A percentile compares a stretch with the other conserved stretches of the same genome.
phyloP scores from a whole-genome alignment of 2,113 vertebrate genomes.

The Arvicanthis niloticus region DNA sequence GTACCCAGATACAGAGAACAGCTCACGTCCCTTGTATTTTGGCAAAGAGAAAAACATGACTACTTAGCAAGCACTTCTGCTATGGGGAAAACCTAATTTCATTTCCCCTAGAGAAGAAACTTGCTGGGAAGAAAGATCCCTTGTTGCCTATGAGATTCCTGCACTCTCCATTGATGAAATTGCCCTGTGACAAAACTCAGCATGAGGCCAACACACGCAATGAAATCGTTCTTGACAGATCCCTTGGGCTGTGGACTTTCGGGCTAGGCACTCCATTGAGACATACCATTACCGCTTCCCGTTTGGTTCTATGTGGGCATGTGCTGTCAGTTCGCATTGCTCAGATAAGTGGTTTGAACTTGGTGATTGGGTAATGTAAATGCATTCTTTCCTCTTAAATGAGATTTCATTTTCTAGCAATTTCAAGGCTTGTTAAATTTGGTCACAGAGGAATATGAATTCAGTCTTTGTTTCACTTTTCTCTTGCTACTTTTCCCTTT shows the following conservation, averaged over 20 bases:
- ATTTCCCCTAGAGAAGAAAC: slow-evolving; percentile 32
- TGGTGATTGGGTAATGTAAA: slow-evolving; percentile 74
- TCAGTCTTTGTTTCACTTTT: slow-evolving; percentile 38
- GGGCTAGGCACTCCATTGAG: slow-evolving; percentile 70
- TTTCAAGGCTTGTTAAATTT: slow-evolving; percentile 81
- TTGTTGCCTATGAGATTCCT: not conserved
- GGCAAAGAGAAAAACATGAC: not conserved
- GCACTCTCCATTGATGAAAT: slow-evolving; percentile 74
- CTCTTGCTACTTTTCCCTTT: not conserved
- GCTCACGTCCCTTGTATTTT: not conserved
- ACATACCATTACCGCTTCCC: slow-evolving; percentile 80
- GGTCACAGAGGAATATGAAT: slow-evolving; percentile 62
- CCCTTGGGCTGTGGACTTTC: slow-evolving; percentile 83
- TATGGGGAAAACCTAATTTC: not conserved
- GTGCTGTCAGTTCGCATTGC: slow-evolving; percentile 83
- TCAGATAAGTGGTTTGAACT: slow-evolving; percentile 78
- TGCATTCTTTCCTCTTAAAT: slow-evolving; percentile 77
- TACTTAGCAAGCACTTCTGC: slow-evolving; percentile 11
- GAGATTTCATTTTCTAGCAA: slow-evolving; percentile 80
- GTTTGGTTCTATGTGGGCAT: slow-evolving; percentile 81
- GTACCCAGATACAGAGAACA: not conserved
- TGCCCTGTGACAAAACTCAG: slow-evolving; percentile 71
- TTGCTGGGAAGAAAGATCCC: slow-evolving; percentile 45
- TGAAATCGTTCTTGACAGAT: slow-evolving; percentile 85
- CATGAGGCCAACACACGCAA: slow-evolving; percentile 52